Conservation (phyloP, 1,140 invertebrate species). For the Pissodes strobi region DNA sequence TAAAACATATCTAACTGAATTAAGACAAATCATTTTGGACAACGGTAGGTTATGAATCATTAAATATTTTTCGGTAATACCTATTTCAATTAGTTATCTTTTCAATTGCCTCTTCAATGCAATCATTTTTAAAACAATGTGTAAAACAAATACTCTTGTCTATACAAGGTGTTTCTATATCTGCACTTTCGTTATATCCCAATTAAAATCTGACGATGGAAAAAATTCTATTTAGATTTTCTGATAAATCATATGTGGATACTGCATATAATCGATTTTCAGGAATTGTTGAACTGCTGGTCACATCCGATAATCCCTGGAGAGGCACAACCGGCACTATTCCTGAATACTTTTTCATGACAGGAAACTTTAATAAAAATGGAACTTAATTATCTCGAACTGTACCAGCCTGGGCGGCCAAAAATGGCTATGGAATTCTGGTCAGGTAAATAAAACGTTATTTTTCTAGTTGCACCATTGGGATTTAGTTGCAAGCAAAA, state of each 20-base stretch:
- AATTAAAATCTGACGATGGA: background rate
- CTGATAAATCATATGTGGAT: background rate
- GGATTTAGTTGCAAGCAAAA: background rate
- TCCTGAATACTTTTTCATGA: slow-evolving; percentile 27
- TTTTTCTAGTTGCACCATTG: background rate
- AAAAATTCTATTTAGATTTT: background rate
- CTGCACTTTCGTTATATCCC: too few species aligned
- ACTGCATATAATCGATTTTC: background rate
- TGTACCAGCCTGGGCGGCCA: slow-evolving; percentile 61
- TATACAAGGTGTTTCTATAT: too few species aligned
- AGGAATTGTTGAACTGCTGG: slow-evolving; percentile 56
- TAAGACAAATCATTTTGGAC: slow-evolving; percentile 51
- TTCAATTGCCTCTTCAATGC: slow-evolving; percentile 24
- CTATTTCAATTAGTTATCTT: background rate
- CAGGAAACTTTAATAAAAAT: slow-evolving; percentile 59
- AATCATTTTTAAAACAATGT: background rate
- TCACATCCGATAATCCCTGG: slow-evolving; percentile 59
- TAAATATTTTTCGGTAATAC: background rate
- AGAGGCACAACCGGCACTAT: slow-evolving; percentile 27
- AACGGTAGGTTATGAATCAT: slow-evolving; percentile 43
- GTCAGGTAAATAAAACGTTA: slow-evolving; percentile 50
- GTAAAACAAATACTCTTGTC: too few species aligned
- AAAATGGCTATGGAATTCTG: slow-evolving; percentile 68
- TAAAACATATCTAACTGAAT: slow-evolving; percentile 53
- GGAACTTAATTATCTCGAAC: slow-evolving; percentile 51